Percentiles rank a stretch among this genome's conserved stretches.
Conservation (phyloP, 2,113 vertebrate genomes). For the Protobothrops flavoviridis region DNA sequence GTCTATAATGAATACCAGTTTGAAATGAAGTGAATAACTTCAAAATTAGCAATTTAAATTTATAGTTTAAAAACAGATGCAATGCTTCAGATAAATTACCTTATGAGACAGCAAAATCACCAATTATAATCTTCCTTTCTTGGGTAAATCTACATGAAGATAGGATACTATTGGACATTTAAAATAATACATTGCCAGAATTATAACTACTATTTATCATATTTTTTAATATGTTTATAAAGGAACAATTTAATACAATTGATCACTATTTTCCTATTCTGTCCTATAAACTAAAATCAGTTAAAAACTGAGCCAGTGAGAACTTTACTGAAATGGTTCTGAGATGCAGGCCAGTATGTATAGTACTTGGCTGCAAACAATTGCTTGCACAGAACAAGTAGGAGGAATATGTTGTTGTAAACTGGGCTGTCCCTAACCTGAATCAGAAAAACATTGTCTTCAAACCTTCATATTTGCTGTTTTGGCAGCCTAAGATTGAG, state of each 20-base stretch:
- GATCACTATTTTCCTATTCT: background rate
- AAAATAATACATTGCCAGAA: constrained; percentile 2
- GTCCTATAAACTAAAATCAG: background rate
- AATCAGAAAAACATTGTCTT: background rate
- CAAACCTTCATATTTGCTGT: background rate
- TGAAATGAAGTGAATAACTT: constrained; percentile 25
- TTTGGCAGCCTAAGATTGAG: background rate
- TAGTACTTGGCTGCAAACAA: background rate
- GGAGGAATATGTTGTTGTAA: background rate
- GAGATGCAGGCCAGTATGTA: background rate
- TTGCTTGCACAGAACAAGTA: background rate
- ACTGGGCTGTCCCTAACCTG: background rate
- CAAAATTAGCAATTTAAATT: constrained; percentile 33
- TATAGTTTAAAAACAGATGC: constrained; percentile 30
- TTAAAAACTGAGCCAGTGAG: background rate
- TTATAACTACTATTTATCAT: background rate
- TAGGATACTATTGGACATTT: background rate
- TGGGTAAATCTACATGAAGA: background rate
- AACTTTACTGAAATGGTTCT: background rate
- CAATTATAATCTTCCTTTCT: constrained; percentile 7
- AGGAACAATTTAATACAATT: background rate
- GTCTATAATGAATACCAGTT: constrained; percentile 28
- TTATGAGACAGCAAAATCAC: background rate
- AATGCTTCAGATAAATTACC: constrained; percentile 22
- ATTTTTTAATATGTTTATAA: background rate